These are phyloP conservation scores for Xiphophorus birchmanni DNA, from an alignment of 2,797 vertebrate species.

Conservation along the genomic window DNA sequence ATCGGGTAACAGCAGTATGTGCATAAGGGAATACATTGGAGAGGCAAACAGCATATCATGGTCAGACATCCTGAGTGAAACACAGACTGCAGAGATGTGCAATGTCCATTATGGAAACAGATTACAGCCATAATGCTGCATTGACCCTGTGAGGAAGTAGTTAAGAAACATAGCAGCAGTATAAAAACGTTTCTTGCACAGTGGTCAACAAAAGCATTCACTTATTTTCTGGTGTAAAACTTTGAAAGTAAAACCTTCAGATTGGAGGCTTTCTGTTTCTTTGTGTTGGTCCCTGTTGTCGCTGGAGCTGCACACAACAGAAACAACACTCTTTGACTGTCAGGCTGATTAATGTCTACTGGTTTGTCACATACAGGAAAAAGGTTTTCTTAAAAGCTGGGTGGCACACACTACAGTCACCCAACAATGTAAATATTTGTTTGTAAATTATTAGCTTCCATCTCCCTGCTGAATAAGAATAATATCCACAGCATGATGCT, in stretches of 20 bases:
- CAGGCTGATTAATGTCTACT: slow-evolving; percentile 12
- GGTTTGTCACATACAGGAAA: neutral
- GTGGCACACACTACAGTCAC: too few species aligned
- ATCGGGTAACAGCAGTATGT: slow-evolving; percentile 9
- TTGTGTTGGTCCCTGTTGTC: slow-evolving; percentile 36
- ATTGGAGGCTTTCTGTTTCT: slow-evolving; percentile 35
- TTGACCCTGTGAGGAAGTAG: slow-evolving; percentile 18
- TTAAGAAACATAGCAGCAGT: slow-evolving; percentile 20
- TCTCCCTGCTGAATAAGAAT: neutral
- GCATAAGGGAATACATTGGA: neutral
- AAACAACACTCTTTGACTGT: slow-evolving; percentile 29
- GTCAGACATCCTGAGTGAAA: slow-evolving; percentile 27
- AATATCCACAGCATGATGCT: neutral
- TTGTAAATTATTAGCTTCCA: neutral
- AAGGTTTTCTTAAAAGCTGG: neutral
- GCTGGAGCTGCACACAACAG: slow-evolving; percentile 18
- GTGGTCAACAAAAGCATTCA: slow-evolving; percentile 13
- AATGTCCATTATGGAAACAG: slow-evolving; percentile 20
- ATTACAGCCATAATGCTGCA: slow-evolving; percentile 31
- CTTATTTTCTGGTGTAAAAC: slow-evolving; percentile 37
- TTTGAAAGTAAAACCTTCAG: slow-evolving; percentile 40
- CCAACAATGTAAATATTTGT: too few species aligned
- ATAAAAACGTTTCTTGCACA: slow-evolving; percentile 31
- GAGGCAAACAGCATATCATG: slow-evolving; percentile 14
- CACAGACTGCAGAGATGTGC: slow-evolving; percentile 7